A percentile compares a stretch with the other conserved stretches of the same genome.
Evolutionary conservation across 2,113 vertebrate species (phyloP).

Genomic region (Baryphthengus martii): DNA sequence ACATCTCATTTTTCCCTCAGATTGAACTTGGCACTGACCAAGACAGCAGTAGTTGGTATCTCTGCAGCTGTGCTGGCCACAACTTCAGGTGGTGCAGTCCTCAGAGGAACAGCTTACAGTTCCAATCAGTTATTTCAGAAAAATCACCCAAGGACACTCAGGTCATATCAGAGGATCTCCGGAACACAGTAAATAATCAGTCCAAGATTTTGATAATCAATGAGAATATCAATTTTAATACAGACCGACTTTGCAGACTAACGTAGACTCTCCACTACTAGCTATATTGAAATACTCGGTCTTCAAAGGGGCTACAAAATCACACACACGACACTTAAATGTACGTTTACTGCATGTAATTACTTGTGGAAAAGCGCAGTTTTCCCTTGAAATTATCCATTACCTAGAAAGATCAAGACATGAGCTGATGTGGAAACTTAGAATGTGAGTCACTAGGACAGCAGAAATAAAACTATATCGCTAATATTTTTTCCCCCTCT

Average conservation of each 20-base stretch:
- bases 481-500: background rate
- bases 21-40: background rate
- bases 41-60: background rate
- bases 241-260: background rate
- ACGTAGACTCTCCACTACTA: background rate
- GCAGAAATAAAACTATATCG: background rate
- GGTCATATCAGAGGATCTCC: background rate
- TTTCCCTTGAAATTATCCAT: background rate
- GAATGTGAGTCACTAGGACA: background rate
- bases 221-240: background rate
- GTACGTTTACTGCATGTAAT: background rate
- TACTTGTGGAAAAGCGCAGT: background rate
- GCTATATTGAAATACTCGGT: background rate
- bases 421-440: background rate
- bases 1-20: background rate
- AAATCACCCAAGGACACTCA: background rate
- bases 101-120: background rate
- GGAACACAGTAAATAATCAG: background rate
- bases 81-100: background rate
- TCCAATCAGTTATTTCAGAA: background rate
- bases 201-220: background rate
- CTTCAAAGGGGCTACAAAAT: background rate
- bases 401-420: background rate
- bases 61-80: background rate
- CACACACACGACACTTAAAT: accelerated